Percentiles rank a stretch among this genome's conserved stretches.
Conservation (phyloP, 2,113 vertebrate species). For the Neomonachus schauinslandi region DNA sequence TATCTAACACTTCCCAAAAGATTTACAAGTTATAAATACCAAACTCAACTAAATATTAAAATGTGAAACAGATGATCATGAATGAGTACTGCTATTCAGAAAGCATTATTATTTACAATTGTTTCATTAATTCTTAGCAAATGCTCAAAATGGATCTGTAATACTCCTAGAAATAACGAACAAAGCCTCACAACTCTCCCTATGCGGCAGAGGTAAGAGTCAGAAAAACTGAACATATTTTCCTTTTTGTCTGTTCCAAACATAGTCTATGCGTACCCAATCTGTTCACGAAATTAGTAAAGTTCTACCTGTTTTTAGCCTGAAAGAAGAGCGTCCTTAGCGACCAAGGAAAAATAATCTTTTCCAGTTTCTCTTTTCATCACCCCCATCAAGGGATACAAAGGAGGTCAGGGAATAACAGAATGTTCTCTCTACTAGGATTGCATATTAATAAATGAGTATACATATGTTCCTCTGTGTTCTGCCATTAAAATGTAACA, state of each 20-base stretch:
- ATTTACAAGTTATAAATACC: not conserved
- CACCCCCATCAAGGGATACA: not conserved
- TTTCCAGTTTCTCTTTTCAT: not conserved
- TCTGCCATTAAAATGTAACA: not conserved
- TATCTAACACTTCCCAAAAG: not conserved
- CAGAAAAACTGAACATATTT: not conserved
- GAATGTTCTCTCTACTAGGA: not conserved
- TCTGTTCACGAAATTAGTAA: not conserved
- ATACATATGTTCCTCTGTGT: not conserved
- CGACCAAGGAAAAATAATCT: not conserved
- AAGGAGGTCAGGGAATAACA: not conserved
- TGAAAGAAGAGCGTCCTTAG: not conserved
- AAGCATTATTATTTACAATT: not conserved
- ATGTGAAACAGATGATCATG: not conserved
- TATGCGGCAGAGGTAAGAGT: not conserved
- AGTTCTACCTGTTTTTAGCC: not conserved
- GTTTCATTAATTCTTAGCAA: not conserved
- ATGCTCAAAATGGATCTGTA: not conserved
- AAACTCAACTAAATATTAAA: slow-evolving; percentile 6
- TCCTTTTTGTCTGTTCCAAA: not conserved
- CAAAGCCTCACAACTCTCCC: not conserved
- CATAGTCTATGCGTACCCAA: not conserved
- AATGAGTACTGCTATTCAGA: not conserved
- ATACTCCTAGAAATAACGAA: not conserved
- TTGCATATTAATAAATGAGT: not conserved